These are phyloP conservation scores for Sparus aurata DNA, from an alignment of 2,797 vertebrate species.

Conservation along the genomic window DNA sequence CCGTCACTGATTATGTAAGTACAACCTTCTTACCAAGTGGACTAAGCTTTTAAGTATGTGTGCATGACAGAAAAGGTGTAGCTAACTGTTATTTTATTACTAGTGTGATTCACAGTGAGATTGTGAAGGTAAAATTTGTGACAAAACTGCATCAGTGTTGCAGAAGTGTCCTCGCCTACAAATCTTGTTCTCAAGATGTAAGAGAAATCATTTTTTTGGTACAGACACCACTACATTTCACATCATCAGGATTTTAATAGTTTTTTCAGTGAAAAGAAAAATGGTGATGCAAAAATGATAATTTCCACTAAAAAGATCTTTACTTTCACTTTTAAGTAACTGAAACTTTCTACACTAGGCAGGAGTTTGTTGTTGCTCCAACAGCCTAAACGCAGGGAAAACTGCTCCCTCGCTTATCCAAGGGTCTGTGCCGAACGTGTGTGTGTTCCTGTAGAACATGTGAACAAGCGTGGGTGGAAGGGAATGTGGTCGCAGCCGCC, in stretches of 20 bases:
- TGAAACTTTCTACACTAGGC: not conserved
- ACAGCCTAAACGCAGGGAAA: constrained; percentile 22
- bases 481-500: constrained; percentile 78
- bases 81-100: not conserved
- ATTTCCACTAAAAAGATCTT: not conserved
- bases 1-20: not conserved
- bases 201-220: too few species aligned
- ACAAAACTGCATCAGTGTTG: too few species aligned
- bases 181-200: too few species aligned
- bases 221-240: too few species aligned
- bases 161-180: too few species aligned
- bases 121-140: too few species aligned
- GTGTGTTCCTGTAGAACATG: constrained; percentile 73
- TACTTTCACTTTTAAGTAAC: not conserved
- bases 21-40: constrained; percentile 1
- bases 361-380: not conserved
- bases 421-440: constrained; percentile 43
- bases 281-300: too few species aligned
- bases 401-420: constrained; percentile 32
- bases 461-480: constrained; percentile 78
- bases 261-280: too few species aligned
- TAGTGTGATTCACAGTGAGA: not conserved
- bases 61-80: not conserved
- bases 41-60: not conserved
- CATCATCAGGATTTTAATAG: too few species aligned